Conservation (phyloP, 2,113 vertebrate genomes). For the Macquaria australasica region DNA sequence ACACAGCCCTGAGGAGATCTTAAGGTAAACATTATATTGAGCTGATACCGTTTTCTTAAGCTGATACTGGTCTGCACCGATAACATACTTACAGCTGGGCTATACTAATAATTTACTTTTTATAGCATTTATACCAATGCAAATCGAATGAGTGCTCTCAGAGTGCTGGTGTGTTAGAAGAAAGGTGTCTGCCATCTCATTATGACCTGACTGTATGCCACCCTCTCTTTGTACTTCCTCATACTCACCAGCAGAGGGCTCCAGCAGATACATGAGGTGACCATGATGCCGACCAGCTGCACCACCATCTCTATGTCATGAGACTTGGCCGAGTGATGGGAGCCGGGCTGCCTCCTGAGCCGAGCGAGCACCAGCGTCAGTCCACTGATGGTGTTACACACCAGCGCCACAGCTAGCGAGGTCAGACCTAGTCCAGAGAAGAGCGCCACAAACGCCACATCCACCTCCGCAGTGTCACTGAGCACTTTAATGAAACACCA, state of each 20-base stretch:
- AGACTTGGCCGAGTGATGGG: slow-evolving; percentile 81
- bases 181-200: background rate
- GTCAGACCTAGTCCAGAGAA: slow-evolving; percentile 89
- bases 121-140: background rate
- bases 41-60: no score
- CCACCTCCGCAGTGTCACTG: slow-evolving; percentile 72
- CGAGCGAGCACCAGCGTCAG: slow-evolving; percentile 87
- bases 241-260: slow-evolving; percentile 91
- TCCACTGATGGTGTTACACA: slow-evolving; percentile 92
- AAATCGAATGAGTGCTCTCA: background rate
- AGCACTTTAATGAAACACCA: slow-evolving; percentile 91
- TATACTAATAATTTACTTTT: background rate
- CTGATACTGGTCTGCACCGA: no score
- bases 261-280: slow-evolving; percentile 93
- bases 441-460: slow-evolving; percentile 85
- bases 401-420: slow-evolving; percentile 85
- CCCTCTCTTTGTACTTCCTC: background rate
- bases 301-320: slow-evolving; percentile 95
- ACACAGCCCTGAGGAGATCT: background rate
- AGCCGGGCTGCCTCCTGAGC: slow-evolving; percentile 80
- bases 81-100: no score
- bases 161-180: background rate
- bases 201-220: background rate
- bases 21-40: no score
- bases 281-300: slow-evolving; percentile 92